Evolutionary conservation across 2,113 vertebrate genomes (phyloP), one percentile per base, ranked within the genome.

Genomic region (Serinus canaria): DNA sequence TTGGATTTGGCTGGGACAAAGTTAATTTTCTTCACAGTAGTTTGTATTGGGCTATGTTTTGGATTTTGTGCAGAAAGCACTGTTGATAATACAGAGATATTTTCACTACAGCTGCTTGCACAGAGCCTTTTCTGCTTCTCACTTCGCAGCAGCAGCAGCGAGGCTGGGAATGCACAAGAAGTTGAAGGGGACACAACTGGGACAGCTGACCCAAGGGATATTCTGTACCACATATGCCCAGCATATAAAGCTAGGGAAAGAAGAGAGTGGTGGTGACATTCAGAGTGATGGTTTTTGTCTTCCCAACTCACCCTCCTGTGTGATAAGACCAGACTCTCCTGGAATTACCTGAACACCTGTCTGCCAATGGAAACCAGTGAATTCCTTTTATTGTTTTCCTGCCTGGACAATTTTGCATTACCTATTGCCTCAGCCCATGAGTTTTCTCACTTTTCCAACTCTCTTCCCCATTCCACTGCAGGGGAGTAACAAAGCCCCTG

Each of bases 61-160:
- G 21, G 10, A 53, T 69, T 62, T 68, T 76, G 14, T 69, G 30
- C 14, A 35, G 27, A 55, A 75, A 69, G 22, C 8, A 15, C n/a
- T 35, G 13, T 47, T 60, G 62, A 47, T 47, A 62, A 31, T 68
- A 35, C 10, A 41, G 6, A 8, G 20, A 13, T 55, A 35, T 49
- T 55, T 62, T 69, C 47, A 76, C 23, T 83, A 35, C n/a, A 55
- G n/a, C 41, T 55, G 41, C 25, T 49, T 35, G 41, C 25, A 31
- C 10, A 43, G 39, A 76, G 10, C 21, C 8, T 55, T 41, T 69
- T 76, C 41, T 62, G n/a, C 4, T 49, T 62, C 33, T 23, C 8
- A 31, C 17, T 30, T 11, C 22, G 33, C 6, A 49, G n/a, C 31
- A 63, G n/a, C 31, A 63, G 41, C 41, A 83, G 35, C 0, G 0